These are phyloP conservation scores for Lordiphosa mommai DNA, from an alignment of 1,140 invertebrate species.

Conservation along the genomic window DNA sequence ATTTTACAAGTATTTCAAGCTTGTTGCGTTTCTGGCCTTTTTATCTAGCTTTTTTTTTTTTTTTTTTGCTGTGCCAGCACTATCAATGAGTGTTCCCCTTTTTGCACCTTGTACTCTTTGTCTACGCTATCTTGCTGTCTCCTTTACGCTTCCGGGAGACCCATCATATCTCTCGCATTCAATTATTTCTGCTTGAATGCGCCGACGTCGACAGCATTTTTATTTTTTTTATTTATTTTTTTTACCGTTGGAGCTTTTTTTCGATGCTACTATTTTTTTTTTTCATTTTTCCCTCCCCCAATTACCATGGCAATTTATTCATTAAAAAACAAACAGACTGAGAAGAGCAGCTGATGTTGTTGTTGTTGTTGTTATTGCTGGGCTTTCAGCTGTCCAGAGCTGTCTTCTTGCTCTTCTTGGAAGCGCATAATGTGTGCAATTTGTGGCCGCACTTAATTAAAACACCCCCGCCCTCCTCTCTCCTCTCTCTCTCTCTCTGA, in stretches of 20 bases:
- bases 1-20: too few relatives aligned
- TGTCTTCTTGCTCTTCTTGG: background rate
- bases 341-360: conserved; percentile 9
- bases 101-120: conserved; percentile 24
- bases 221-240: conserved; percentile 33
- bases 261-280: conserved; percentile 3
- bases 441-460: background rate
- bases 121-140: conserved; percentile 7
- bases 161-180: conserved; percentile 33
- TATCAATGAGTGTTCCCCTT: background rate
- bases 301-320: conserved; percentile 62
- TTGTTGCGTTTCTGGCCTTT: too few relatives aligned
- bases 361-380: conserved; percentile 5
- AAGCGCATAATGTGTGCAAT: background rate
- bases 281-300: conserved; percentile 33
- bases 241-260: conserved; percentile 33
- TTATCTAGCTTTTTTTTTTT: too few relatives aligned
- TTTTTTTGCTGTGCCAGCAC: too few relatives aligned
- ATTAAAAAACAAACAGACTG: conserved; percentile 27
- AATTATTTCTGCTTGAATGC: conserved; percentile 53
- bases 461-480: background rate
- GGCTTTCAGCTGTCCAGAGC: background rate
- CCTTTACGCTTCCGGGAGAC: conserved; percentile 25
- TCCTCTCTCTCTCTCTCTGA: background rate
- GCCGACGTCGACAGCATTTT: conserved; percentile 8